Evolutionary conservation across 2,888 invertebrate species (phyloP), one percentile per base, ranked within the genome.

Genomic region (Melanchra persicariae): DNA sequence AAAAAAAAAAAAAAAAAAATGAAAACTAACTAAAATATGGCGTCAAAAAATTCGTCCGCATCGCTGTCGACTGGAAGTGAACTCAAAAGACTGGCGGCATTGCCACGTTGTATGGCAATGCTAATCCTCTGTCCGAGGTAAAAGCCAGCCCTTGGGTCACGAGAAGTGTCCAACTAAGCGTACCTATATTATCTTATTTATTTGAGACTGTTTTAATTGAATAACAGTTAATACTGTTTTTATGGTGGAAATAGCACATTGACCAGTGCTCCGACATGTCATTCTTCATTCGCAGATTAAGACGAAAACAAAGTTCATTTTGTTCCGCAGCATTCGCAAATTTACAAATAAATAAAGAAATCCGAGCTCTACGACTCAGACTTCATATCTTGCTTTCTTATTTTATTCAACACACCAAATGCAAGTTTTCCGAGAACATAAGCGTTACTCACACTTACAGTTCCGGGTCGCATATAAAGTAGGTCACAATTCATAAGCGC

Each of bases 381-480:
- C 8, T 30, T 55, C 9, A 30, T 63, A 37, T 47, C 62, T 55
- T 30, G 34, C 10, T 73, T 49, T 22, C 1, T 15, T 62, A 26
- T 55, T 37, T 30, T 63, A 75, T 59, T 74, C 22, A 76, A 62
- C 57, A 76, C n/a, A 10, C 22, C 12, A 52, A 70, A 52, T 45
- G 8, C 34, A 43, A 54, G 58, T 49, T 70, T 59, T 5, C 47
- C 1, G 22, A 54, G 22, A 63, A 77, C 45, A 49, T 71, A 49
- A 71, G 34, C 24, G 47, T 63, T 22, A 45, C 52, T 70, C 58
- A 77, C 37, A 63, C 47, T 77, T 54, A 30, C 52, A 51, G 15
- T 52, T 63, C 26, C 47, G 63, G 58, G 47, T 77, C 40, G n/a
- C 62, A 24, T 62, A 52, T 59, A 55, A 78, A 75, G 59, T 58